A percentile compares a stretch with the other conserved stretches of the same genome.
Conservation (phyloP, 2,797 vertebrate species). For the Geotrypetes seraphini region DNA sequence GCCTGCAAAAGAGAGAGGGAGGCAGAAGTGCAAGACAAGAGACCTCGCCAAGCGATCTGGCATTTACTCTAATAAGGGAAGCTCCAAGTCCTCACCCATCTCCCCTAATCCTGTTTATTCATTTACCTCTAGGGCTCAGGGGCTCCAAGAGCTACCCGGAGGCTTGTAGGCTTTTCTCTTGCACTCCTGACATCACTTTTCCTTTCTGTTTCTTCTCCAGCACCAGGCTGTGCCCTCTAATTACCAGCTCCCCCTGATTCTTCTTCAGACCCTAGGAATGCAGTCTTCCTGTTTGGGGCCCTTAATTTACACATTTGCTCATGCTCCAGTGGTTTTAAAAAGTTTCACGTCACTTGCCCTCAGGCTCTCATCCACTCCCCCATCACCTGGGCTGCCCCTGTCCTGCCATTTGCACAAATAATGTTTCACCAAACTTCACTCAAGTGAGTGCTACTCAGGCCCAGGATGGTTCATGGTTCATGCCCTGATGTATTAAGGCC, state of each 20-base stretch:
- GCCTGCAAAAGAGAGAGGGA: neutral
- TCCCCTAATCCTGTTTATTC: conserved; percentile 72
- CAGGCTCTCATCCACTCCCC: conserved; percentile 8
- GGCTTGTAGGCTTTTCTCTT: accelerated
- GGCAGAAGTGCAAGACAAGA: neutral
- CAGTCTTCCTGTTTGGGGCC: neutral
- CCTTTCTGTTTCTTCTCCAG: neutral
- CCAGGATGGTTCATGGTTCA: too few species aligned
- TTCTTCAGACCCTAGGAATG: neutral
- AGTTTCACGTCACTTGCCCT: conserved; percentile 6
- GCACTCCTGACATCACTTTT: neutral
- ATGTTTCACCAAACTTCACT: neutral
- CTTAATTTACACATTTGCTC: conserved; percentile 11
- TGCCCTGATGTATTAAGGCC: too few species aligned
- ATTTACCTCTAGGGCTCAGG: conserved; percentile 62
- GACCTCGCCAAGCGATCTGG: too few species aligned
- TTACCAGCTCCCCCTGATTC: neutral
- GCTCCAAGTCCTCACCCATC: conserved; percentile 14
- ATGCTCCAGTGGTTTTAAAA: neutral
- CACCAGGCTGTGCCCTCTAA: neutral
- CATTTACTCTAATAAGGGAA: too few species aligned
- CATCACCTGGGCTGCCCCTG: neutral
- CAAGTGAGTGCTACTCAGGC: accelerated
- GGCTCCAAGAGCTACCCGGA: neutral
- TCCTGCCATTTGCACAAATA: neutral